phyloP scores from a whole-genome alignment of 2,113 vertebrate genomes.

The Cyprinodon brontotheroides region DNA sequence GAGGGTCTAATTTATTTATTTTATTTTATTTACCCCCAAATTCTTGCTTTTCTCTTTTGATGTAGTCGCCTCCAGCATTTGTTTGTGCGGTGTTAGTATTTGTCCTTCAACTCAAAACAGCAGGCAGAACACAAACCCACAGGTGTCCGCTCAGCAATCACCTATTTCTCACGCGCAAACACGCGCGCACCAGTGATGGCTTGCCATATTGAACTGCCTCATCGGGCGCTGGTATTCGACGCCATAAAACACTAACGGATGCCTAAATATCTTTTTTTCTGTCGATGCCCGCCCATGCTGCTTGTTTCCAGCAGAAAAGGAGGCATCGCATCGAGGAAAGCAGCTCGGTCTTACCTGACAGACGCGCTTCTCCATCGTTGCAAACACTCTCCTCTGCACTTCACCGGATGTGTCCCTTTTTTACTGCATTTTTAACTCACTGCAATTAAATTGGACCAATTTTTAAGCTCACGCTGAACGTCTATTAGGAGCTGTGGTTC shows the following conservation, averaged over 20 bases:
- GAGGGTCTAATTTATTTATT: neutral
- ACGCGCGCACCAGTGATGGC: neutral
- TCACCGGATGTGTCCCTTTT: conserved; percentile 19
- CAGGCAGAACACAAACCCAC: neutral
- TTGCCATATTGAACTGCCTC: conserved; percentile 8
- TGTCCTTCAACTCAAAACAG: conserved; percentile 3
- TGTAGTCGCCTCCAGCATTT: neutral
- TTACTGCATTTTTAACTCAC: neutral
- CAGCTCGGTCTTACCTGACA: conserved; percentile 33
- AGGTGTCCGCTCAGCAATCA: neutral
- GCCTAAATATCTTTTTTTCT: neutral
- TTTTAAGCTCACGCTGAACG: neutral
- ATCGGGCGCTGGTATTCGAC: conserved; percentile 13
- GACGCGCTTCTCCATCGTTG: neutral
- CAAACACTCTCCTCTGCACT: conserved; percentile 2
- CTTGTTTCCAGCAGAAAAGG: neutral
- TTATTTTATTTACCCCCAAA: neutral
- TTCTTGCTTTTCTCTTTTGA: neutral
- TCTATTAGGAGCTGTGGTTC: neutral
- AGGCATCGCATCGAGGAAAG: neutral
- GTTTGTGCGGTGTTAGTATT: neutral
- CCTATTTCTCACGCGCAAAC: neutral
- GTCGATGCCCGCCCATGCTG: neutral
- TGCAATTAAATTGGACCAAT: conserved; percentile 2
- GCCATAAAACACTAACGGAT: neutral